These are phyloP conservation scores for Marisa cornuarietis DNA, from an alignment of 1,140 invertebrate species.

Conservation along the genomic window DNA sequence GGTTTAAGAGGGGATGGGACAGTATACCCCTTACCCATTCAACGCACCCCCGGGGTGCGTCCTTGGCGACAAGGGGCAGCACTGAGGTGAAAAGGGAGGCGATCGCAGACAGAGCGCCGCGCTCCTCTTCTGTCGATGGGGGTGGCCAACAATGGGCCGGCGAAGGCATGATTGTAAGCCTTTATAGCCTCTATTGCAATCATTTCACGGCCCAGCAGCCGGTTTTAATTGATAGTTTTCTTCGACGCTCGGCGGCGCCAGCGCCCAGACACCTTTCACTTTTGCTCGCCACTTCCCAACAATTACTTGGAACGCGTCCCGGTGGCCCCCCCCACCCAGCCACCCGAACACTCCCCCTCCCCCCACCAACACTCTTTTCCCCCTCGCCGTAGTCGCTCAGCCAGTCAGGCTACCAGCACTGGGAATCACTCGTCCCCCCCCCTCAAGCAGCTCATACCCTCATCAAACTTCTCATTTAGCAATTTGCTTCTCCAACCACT, in stretches of 20 bases:
- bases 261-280: constrained; percentile 16
- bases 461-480: constrained; percentile 12
- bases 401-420: no score
- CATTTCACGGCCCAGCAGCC: constrained; percentile 16
- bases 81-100: neutral
- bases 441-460: neutral
- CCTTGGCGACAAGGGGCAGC: constrained; percentile 1
- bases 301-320: constrained; percentile 22
- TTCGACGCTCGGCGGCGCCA: constrained; percentile 14
- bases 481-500: constrained; percentile 3
- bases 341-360: neutral
- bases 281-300: constrained; percentile 19
- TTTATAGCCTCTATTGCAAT: constrained; percentile 18
- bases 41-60: constrained; percentile 1
- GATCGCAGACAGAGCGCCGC: constrained; percentile 6
- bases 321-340: neutral
- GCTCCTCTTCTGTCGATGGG: neutral
- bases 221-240: constrained; percentile 25
- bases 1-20: neutral
- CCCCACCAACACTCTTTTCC: neutral
- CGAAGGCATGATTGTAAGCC: constrained; percentile 2
- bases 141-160: constrained; percentile 5
- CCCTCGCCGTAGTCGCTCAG: neutral
- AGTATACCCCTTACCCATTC: neutral
- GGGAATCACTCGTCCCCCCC: no score